Conservation (phyloP, 2,888 invertebrate species). For the Melanchra persicariae region DNA sequence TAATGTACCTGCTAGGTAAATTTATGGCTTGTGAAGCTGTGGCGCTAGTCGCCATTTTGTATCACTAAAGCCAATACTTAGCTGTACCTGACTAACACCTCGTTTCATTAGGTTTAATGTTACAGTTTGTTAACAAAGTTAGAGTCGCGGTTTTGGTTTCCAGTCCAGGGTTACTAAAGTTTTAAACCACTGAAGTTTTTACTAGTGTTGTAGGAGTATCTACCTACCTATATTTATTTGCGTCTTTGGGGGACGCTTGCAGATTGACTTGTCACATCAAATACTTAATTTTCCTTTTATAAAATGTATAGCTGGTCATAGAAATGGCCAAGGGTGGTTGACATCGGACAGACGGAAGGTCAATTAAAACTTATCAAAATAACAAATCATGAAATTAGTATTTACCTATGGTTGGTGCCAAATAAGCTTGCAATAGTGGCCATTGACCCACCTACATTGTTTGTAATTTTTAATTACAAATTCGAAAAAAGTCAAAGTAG, state of each 20-base stretch:
- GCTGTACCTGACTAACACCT: constrained; percentile 29
- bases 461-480: no score
- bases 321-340: not conserved
- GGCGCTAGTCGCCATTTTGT: constrained; percentile 20
- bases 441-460: no score
- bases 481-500: no score
- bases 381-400: not conserved
- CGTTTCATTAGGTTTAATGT: constrained; percentile 36
- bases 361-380: not conserved
- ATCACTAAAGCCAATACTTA: constrained; percentile 31
- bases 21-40: not conserved
- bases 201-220: not conserved
- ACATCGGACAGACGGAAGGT: not conserved
- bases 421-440: no score
- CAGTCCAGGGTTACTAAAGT: not conserved
- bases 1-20: not conserved
- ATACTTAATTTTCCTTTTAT: not conserved
- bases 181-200: constrained; percentile 7
- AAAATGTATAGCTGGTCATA: not conserved
- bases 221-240: no score
- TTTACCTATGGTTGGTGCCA: no score
- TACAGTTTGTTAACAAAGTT: constrained; percentile 15
- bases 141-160: constrained; percentile 17
- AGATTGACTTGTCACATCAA: not conserved
- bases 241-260: no score